These are phyloP conservation scores for Sebastes jordani DNA, from an alignment of 2,797 vertebrate species.

Conservation along the genomic window DNA sequence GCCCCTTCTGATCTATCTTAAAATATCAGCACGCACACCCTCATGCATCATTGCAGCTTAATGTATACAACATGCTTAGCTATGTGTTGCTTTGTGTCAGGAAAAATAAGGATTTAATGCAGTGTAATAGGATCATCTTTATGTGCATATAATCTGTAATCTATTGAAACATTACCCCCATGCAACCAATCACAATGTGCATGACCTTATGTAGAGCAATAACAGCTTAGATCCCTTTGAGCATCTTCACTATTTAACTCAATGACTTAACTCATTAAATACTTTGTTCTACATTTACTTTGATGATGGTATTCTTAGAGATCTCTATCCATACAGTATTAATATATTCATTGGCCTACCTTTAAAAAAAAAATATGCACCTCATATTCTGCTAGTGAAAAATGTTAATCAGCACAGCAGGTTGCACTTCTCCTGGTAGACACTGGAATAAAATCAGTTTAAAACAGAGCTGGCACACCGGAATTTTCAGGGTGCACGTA, in stretches of 20 bases:
- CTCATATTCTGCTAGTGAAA: neutral
- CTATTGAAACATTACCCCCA: slow-evolving; percentile 34
- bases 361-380: neutral
- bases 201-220: slow-evolving; percentile 13
- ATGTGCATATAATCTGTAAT: slow-evolving; percentile 57
- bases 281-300: neutral
- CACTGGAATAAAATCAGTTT: neutral
- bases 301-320: neutral
- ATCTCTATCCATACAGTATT: neutral
- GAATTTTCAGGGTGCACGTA: too few species aligned
- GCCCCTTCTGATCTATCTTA: neutral
- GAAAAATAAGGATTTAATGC: slow-evolving; percentile 51
- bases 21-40: neutral
- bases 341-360: neutral
- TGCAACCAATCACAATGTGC: slow-evolving; percentile 24
- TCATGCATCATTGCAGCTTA: slow-evolving; percentile 22
- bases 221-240: slow-evolving; percentile 17
- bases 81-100: slow-evolving; percentile 50
- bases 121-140: slow-evolving; percentile 60
- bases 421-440: neutral
- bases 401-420: neutral
- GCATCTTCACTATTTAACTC: neutral
- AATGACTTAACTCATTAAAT: neutral
- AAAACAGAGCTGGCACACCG: neutral
- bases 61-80: slow-evolving; percentile 41